Base-by-base conservation (phyloP, 2,888 invertebrate genomes). In the Dysmachus trigonus region DNA sequence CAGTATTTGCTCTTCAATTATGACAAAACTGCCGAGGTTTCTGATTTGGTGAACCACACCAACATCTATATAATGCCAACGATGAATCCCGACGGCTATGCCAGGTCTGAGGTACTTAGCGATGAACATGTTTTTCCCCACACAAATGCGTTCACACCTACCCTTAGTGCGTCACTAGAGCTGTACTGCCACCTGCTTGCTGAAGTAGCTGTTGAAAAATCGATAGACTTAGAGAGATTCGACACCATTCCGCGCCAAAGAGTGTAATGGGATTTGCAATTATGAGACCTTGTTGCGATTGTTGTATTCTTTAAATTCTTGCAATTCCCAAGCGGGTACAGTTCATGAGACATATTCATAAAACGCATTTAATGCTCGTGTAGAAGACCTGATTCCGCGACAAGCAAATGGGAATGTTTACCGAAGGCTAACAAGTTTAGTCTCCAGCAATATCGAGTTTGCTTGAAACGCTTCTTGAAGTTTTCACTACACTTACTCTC, bases 21-120 rank as follows among this genome's bases (percentile, higher is more conserved):
- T 90, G 95, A 95, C 2, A 94, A 93, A 86, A 94, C 94, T 89
- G 93, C 94, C 0, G 93, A 96, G 86, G 93, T 98, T 27, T 96
- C 96, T 0, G 93, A 93, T 86, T 92, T 99, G 86, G 94, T 99
- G 0, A 95, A 99, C 90, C 93, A 92, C 4, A 98, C 98, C 0
- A 97, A 99, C 90, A 97, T 99, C 88, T 98, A 96, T 92, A 93
- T 99, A 89, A 96, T 99, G 97, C 99, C 99, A 0, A 96, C 98
- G 0, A 95, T 99, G 94, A 99, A 99, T 93, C 99, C 99, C 47
- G 94, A 99, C 94, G 99, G 99, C 18, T 99, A 95, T 93, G 97
- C 97, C 91, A 94, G 93, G 86, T 96, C 98, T 83, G 90, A 93
- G 94, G 97, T 97, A 93, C 93, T 72, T 72, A 47, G n/a, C 8